phyloP scores from a whole-genome alignment of 35 echinoderm and acorn worm species.

The Apostichopus japonicus region DNA sequence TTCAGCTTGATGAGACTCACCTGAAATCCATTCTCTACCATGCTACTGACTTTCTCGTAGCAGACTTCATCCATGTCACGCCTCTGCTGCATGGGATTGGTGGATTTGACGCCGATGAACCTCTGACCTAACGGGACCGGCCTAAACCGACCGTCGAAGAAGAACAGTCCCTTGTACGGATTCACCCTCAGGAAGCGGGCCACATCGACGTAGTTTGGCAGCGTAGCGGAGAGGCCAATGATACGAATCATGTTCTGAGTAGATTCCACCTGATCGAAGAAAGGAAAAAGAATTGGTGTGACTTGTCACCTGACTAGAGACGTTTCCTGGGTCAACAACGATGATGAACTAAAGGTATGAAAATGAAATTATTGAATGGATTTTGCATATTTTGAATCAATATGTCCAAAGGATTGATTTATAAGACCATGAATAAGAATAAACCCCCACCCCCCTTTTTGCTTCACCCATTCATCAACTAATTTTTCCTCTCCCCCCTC shows the following conservation, averaged over 20 bases:
- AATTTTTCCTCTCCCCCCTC: no score
- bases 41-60: slow-evolving; percentile 89
- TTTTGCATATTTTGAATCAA: no score
- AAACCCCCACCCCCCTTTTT: no score
- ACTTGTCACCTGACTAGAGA: no score
- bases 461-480: no score
- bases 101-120: slow-evolving; percentile 90
- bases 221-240: slow-evolving; percentile 88
- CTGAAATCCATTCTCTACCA: slow-evolving; percentile 83
- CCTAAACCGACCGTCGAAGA: slow-evolving; percentile 93
- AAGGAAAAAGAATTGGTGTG: not conserved
- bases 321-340: no score
- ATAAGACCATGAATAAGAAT: no score
- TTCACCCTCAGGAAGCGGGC: slow-evolving; percentile 92
- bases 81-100: slow-evolving; percentile 80
- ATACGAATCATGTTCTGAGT: slow-evolving; percentile 94
- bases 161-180: slow-evolving; percentile 86
- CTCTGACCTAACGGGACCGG: slow-evolving; percentile 86
- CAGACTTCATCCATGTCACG: slow-evolving; percentile 93
- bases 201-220: slow-evolving; percentile 96
- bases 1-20: slow-evolving; percentile 26
- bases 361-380: no score
- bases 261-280: slow-evolving; percentile 82
- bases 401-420: no score
- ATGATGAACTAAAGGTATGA: no score